Evolutionary conservation across 2,113 vertebrate species (phyloP).

Genomic region (Hippocampus guttulatus): DNA sequence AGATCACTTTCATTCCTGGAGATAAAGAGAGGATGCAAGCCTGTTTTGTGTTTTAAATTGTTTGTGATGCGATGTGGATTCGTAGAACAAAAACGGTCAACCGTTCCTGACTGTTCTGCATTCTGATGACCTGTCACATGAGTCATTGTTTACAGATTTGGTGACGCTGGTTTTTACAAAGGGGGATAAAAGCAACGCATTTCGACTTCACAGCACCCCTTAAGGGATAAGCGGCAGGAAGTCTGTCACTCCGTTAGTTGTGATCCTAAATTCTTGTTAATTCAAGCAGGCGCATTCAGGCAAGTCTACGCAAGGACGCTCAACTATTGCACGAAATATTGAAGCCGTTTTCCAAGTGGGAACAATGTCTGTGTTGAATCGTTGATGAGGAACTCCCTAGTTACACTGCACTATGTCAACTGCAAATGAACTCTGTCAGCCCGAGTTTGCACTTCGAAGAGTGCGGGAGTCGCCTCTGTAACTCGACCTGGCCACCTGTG

Average conservation of each 20-base stretch:
- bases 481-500: conserved; percentile 74
- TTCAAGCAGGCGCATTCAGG: neutral
- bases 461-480: conserved; percentile 51
- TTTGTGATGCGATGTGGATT: neutral
- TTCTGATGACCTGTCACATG: neutral
- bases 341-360: neutral
- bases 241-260: neutral
- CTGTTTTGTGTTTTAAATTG: neutral
- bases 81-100: neutral
- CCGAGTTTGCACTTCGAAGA: conserved; percentile 35
- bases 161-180: neutral
- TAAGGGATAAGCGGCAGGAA: neutral
- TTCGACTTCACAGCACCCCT: neutral
- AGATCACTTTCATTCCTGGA: neutral
- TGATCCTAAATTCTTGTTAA: conserved; percentile 22
- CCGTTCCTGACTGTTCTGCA: neutral
- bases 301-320: conserved; percentile 28
- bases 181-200: neutral
- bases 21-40: neutral
- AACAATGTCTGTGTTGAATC: neutral
- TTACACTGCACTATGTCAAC: neutral
- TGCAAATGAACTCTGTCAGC: conserved; percentile 3
- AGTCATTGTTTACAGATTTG: neutral
- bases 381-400: neutral
- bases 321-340: conserved; percentile 11